phyloP scores from a whole-genome alignment of 37 sponge, comb jelly and placozoan species.

The Agelas oroides region DNA sequence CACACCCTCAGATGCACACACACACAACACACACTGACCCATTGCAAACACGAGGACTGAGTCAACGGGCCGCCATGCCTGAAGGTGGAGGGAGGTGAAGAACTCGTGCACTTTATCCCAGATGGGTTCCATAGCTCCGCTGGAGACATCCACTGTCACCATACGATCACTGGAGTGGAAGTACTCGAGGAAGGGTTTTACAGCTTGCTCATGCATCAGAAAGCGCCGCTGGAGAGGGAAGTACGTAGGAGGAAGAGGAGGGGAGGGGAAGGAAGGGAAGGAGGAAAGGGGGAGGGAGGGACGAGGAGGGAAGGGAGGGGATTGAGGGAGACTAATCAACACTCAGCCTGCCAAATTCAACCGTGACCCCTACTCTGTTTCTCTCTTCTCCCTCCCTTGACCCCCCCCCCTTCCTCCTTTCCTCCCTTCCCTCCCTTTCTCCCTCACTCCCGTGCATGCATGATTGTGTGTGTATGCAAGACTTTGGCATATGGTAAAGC shows the following conservation, averaged over 20 bases:
- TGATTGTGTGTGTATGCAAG: background rate
- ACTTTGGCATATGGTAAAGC: too few relatives aligned
- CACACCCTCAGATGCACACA: background rate
- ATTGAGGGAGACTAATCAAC: too few relatives aligned
- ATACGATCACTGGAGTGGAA: constrained; percentile 52
- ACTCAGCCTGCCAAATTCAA: too few relatives aligned
- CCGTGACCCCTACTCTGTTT: too few relatives aligned
- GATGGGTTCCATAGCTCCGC: constrained; percentile 68
- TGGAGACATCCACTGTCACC: constrained; percentile 76
- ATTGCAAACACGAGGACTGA: constrained; percentile 81
- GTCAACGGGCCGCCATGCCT: constrained; percentile 68
- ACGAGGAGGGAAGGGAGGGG: too few relatives aligned
- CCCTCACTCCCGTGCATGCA: too few relatives aligned
- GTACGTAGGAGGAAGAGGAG: background rate
- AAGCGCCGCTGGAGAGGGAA: constrained; percentile 52
- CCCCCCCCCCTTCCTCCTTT: too few relatives aligned
- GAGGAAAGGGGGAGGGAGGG: background rate
- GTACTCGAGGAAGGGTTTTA: constrained; percentile 64
- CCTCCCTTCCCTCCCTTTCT: too few relatives aligned
- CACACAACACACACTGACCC: constrained; percentile 32
- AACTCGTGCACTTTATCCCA: constrained; percentile 75
- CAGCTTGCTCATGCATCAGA: constrained; percentile 61
- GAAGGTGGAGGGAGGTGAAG: constrained; percentile 45
- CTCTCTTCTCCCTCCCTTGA: too few relatives aligned
- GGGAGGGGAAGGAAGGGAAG: background rate